Evolutionary conservation across 2,113 vertebrate species (phyloP).

Genomic region (Gnathonemus echidnorhynchus): DNA sequence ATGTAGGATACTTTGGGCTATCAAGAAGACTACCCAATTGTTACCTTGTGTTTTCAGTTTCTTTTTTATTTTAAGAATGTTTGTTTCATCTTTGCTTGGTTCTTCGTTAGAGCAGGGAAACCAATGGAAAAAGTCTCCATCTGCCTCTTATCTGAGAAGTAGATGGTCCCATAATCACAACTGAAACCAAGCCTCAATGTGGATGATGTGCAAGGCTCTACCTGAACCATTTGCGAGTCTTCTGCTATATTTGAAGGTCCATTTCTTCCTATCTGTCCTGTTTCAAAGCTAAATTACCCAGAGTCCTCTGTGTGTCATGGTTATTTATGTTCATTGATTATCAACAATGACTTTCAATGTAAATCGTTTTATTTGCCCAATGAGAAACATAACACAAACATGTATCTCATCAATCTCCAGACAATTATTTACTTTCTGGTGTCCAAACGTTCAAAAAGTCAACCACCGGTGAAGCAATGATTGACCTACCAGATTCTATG

Average conservation of each 20-base stretch:
- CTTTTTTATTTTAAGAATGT: neutral
- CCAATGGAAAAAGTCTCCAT: neutral
- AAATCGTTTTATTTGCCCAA: neutral
- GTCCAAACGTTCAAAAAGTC: neutral
- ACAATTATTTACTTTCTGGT: neutral
- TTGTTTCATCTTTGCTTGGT: neutral
- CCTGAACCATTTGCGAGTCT: neutral
- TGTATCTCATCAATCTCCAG: neutral
- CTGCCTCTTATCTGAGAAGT: neutral
- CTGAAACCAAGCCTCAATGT: neutral
- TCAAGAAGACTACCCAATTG: neutral
- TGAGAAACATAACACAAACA: neutral
- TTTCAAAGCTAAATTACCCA: neutral
- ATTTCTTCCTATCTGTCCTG: neutral
- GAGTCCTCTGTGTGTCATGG: neutral
- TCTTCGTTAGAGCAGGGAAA: neutral
- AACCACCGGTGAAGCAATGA: slow-evolving; percentile 18
- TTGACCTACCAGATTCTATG: slow-evolving; percentile 30
- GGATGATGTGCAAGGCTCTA: neutral
- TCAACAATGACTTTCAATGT: neutral
- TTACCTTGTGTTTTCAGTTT: neutral
- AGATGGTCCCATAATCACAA: neutral
- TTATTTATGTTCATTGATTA: neutral
- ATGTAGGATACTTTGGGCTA: neutral
- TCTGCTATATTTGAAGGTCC: neutral